phyloP scores from a whole-genome alignment of 2,888 invertebrate genomes.

The Alloscopus bannaensis region DNA sequence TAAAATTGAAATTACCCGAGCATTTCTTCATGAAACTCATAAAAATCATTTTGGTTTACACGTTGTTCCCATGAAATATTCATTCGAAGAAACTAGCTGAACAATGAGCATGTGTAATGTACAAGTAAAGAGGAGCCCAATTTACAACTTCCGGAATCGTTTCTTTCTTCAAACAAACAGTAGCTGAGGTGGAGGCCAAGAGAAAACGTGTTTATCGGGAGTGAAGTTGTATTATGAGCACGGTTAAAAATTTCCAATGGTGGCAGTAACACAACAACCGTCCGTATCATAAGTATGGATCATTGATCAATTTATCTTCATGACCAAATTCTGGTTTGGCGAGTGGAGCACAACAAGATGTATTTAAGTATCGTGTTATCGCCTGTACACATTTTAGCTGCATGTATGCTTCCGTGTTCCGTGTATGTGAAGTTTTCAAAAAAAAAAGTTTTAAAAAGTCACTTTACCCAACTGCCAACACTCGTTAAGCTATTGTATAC shows the following conservation, averaged over 20 bases:
- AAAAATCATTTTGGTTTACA: too few species aligned
- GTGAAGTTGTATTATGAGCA: constrained; percentile 17
- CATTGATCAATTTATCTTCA: constrained; percentile 25
- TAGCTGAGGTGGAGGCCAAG: neutral
- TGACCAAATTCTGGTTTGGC: neutral
- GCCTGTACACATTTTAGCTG: neutral
- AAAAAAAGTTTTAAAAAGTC: too few species aligned
- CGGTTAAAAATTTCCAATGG: constrained; percentile 18
- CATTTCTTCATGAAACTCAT: too few species aligned
- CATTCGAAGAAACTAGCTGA: too few species aligned
- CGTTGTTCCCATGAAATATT: too few species aligned
- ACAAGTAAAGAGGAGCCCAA: too few species aligned
- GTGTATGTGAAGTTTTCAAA: too few species aligned
- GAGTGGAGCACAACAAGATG: too few species aligned
- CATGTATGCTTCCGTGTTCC: constrained; percentile 7
- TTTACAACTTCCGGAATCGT: constrained; percentile 1
- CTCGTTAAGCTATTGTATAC: too few species aligned
- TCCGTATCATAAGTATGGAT: constrained; percentile 38
- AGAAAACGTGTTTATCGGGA: neutral
- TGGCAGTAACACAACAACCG: constrained; percentile 1
- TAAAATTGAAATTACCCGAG: constrained; percentile 9
- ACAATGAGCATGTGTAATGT: too few species aligned
- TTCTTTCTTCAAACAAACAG: neutral
- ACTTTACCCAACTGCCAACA: too few species aligned
- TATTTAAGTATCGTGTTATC: too few species aligned